A percentile compares a stretch with the other conserved stretches of the same genome.
Conservation (phyloP, 2,888 invertebrate genomes). For the Campoplex nolae region DNA sequence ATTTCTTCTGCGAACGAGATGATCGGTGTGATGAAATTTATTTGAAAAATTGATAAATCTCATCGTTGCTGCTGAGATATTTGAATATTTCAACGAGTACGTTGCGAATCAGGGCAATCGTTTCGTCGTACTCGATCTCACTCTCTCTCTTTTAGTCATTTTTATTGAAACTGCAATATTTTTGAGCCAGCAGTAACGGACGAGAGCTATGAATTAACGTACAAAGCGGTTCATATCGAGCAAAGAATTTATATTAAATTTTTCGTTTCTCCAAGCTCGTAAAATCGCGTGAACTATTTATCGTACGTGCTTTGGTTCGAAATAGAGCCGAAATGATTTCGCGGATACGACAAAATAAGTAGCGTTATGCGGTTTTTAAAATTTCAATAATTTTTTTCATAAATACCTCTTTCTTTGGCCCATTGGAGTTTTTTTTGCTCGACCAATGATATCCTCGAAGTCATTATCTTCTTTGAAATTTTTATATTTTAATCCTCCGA, state of each 20-base stretch:
- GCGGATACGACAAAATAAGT: not conserved
- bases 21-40: slow-evolving; percentile 31
- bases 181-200: not conserved
- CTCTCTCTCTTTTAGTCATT: not conserved
- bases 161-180: not conserved
- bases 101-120: too few species aligned
- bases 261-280: slow-evolving; percentile 1
- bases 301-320: slow-evolving; percentile 24
- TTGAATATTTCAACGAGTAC: not conserved
- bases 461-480: slow-evolving; percentile 65
- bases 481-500: slow-evolving; percentile 1
- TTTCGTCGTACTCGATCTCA: not conserved
- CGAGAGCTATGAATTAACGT: not conserved
- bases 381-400: slow-evolving; percentile 10
- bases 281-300: not conserved
- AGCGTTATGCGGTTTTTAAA: not conserved
- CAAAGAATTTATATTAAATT: slow-evolving; percentile 63
- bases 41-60: not conserved
- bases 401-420: slow-evolving; percentile 95
- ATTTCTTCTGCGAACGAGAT: slow-evolving; percentile 89
- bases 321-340: slow-evolving; percentile 10
- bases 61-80: not conserved
- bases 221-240: not conserved
- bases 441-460: slow-evolving; percentile 87
- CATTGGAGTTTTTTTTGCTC: slow-evolving; percentile 97